A percentile compares a stretch with the other conserved stretches of the same genome.
These are phyloP conservation scores for Cyprinodon diabolis DNA, from an alignment of 2,797 vertebrate species.

Conservation along the genomic window DNA sequence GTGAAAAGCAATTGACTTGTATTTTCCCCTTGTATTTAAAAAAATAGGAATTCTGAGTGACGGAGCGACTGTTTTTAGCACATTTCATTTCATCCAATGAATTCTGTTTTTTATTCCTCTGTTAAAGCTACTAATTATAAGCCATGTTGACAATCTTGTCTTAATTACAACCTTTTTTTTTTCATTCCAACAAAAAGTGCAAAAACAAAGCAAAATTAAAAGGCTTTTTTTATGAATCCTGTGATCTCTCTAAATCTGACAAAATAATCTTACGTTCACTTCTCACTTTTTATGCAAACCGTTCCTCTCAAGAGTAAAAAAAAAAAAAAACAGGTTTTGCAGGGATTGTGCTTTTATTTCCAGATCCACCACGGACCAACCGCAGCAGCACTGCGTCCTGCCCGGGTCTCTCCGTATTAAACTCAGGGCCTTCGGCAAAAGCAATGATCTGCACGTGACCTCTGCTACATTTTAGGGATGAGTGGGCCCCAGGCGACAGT, in stretches of 20 bases:
- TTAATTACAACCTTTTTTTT: background rate
- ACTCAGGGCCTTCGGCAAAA: slow-evolving; percentile 60
- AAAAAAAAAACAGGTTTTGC: slow-evolving; percentile 6
- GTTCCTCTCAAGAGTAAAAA: background rate
- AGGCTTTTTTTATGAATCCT: background rate
- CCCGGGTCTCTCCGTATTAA: slow-evolving; percentile 61
- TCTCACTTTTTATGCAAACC: background rate
- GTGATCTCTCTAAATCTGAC: background rate
- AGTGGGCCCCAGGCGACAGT: slow-evolving; percentile 63
- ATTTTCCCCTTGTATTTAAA: too few relatives aligned
- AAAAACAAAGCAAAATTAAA: background rate
- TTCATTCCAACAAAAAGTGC: background rate
- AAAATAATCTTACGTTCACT: background rate
- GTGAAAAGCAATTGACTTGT: too few relatives aligned
- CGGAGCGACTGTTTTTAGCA: background rate
- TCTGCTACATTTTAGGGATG: slow-evolving; percentile 64
- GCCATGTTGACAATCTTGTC: background rate
- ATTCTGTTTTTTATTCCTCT: background rate
- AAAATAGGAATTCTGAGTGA: background rate
- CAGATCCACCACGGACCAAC: slow-evolving; percentile 44
- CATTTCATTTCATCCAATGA: background rate
- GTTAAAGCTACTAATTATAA: background rate
- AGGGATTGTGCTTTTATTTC: slow-evolving; percentile 40
- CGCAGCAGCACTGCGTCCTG: slow-evolving; percentile 36
- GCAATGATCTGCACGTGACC: slow-evolving; percentile 71